Evolutionary conservation across 1,140 invertebrate species (phyloP), one percentile per base, ranked within the genome.

Genomic region (Camponotus floridanus): DNA sequence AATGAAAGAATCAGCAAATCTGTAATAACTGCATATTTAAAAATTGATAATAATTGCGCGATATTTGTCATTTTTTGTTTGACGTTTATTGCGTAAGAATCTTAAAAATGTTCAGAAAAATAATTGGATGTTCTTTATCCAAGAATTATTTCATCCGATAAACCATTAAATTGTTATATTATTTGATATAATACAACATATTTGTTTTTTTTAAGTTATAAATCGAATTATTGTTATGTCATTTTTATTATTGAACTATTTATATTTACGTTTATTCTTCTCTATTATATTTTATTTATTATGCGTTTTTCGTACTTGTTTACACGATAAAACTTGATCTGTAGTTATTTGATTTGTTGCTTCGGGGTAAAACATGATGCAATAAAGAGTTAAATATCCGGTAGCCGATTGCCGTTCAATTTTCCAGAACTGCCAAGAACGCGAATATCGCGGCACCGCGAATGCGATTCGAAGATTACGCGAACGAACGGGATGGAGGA

Each of bases 311-410:
- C 73, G 18, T 18, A 83, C 21, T 83, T 73, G 79, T 55, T 74
- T 15, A 0, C 6, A 21, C 21, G 13, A 83, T 74, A 74, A 80
- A 83, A 45, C 39, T 73, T 33, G 67, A 68, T 13, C 68, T 6
- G 11, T 21, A 73, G 36, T 73, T 74, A 73, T 59, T 83, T 55
- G 70, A 36, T 73, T 33, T 61, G 39, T 61, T 83, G 68, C 55
- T 55, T 45, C 36, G 9, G 11, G 55, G 11, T 51, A 51, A 57
- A 59, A 59, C 0, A 18, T 18, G 39, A 83, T 9, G 39, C 39
- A 83, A 83, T 83, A 83, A 83, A 83, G 39, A 33, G 18, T 73
- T 83, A 83, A 83, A 83, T 73, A 73, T 83, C 68, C 68, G 55
- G 36, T 48, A 70, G 31, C 55, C 39, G 26, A 83, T 83, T 61